These are phyloP conservation scores for Micronycteris hirsuta DNA, from an alignment of 2,113 vertebrate genomes.

Conservation along the genomic window DNA sequence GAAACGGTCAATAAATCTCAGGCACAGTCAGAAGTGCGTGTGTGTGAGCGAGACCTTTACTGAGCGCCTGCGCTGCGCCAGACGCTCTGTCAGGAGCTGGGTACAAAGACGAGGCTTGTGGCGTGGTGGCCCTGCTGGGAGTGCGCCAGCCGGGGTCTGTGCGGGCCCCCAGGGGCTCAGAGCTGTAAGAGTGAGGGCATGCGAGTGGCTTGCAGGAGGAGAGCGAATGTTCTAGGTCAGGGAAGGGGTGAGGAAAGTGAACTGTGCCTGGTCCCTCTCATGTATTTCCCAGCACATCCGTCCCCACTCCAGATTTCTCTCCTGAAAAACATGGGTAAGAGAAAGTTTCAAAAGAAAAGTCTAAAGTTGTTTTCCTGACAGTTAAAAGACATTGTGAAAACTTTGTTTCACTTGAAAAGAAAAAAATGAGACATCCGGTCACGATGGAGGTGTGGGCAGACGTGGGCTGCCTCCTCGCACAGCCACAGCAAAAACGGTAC, in stretches of 20 bases:
- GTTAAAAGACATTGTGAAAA: background rate
- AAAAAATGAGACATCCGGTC: background rate
- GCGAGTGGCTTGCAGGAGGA: background rate
- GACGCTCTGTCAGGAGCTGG: background rate
- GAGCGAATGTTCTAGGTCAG: background rate
- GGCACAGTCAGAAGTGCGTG: background rate
- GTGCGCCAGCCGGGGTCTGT: too few species aligned
- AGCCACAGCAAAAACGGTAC: too few species aligned
- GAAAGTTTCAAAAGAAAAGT: background rate
- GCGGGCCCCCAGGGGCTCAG: rapidly evolving
- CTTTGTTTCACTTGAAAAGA: background rate
- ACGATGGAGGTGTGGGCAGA: too few species aligned
- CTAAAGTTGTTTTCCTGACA: background rate
- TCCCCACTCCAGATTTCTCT: background rate
- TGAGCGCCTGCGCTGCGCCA: background rate
- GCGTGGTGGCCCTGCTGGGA: rapidly evolving
- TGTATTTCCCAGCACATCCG: background rate
- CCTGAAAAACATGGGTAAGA: background rate
- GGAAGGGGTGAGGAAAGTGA: background rate
- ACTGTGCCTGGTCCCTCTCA: background rate
- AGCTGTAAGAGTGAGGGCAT: rapidly evolving
- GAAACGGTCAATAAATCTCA: background rate
- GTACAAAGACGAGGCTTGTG: background rate
- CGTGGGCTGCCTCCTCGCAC: too few species aligned
- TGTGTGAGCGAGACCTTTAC: background rate